A percentile compares a stretch with the other conserved stretches of the same genome.
Conservation (phyloP, 2,113 vertebrate genomes). For the Notarius quadriscutis region DNA sequence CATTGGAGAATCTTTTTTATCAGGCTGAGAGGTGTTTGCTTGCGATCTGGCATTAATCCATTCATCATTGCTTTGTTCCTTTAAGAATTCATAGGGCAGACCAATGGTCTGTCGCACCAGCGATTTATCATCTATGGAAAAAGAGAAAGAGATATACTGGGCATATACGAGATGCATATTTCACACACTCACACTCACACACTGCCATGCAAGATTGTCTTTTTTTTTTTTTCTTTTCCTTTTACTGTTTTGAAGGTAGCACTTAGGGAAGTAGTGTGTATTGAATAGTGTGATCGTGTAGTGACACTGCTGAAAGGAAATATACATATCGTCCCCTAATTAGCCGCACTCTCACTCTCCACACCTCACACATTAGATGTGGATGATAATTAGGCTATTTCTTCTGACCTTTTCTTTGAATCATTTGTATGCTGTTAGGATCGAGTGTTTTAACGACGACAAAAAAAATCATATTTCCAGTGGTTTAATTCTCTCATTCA, state of each 20-base stretch:
- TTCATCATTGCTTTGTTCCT: constrained; percentile 83
- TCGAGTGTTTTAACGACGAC: constrained; percentile 12
- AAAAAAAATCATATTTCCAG: not conserved
- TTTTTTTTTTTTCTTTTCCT: not conserved
- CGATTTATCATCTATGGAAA: constrained; percentile 77
- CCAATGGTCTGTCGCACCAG: constrained; percentile 66
- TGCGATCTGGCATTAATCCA: constrained; percentile 78
- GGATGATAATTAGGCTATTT: constrained; percentile 48
- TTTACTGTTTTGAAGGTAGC: constrained; percentile 25
- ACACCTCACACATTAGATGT: constrained; percentile 37
- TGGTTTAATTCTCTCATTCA: constrained; percentile 20
- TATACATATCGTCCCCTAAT: constrained; percentile 61
- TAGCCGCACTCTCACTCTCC: constrained; percentile 51
- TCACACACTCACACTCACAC: constrained; percentile 29
- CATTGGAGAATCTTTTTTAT: constrained; percentile 85
- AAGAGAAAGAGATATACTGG: constrained; percentile 39
- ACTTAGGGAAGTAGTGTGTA: not conserved
- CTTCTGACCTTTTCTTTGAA: constrained; percentile 26
- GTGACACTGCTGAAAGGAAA: constrained; percentile 32
- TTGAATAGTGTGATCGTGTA: constrained; percentile 20
- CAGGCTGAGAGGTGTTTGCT: constrained; percentile 76
- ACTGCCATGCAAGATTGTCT: not conserved
- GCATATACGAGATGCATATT: constrained; percentile 48
- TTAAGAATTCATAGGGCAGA: constrained; percentile 82
- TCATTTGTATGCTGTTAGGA: constrained; percentile 41